These are phyloP conservation scores for Meloidogyne chitwoodi DNA, from an alignment of 1,140 invertebrate species.

Conservation along the genomic window DNA sequence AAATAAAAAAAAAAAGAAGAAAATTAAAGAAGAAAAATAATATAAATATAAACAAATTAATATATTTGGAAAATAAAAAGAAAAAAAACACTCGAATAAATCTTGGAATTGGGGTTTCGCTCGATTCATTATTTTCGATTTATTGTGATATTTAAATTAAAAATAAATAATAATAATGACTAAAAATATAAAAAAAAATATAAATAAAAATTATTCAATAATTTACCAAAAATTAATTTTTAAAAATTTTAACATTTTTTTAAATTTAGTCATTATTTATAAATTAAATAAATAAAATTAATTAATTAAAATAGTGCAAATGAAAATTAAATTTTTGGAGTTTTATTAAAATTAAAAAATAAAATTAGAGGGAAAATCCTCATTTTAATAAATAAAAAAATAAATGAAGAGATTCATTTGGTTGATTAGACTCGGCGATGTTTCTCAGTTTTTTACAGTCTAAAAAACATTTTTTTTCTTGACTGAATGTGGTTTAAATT, in stretches of 20 bases:
- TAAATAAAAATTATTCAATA: too few species aligned
- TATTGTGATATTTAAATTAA: slow-evolving; percentile 2
- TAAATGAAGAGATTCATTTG: background rate
- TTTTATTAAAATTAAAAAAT: too few species aligned
- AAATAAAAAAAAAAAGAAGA: background rate
- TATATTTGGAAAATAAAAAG: background rate
- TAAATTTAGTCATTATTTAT: too few species aligned
- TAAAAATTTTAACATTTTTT: too few species aligned
- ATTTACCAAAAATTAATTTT: too few species aligned
- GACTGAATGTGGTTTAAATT: background rate
- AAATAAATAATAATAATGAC: background rate
- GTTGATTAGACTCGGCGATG: background rate
- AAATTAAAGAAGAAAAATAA: background rate
- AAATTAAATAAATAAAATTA: too few species aligned
- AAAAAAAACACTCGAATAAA: slow-evolving; percentile 23
- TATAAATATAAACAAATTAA: background rate
- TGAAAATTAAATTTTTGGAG: too few species aligned
- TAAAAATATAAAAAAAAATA: too few species aligned
- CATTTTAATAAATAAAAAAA: background rate
- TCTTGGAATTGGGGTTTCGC: slow-evolving; percentile 13
- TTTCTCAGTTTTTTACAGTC: background rate
- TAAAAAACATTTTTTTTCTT: background rate
- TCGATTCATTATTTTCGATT: slow-evolving; percentile 14
- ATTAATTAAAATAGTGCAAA: too few species aligned
- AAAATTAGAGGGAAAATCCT: background rate